Percentiles rank a stretch among this genome's conserved stretches.
These are phyloP conservation scores for Polia nebulosa DNA, from an alignment of 2,888 invertebrate genomes.

Conservation along the genomic window DNA sequence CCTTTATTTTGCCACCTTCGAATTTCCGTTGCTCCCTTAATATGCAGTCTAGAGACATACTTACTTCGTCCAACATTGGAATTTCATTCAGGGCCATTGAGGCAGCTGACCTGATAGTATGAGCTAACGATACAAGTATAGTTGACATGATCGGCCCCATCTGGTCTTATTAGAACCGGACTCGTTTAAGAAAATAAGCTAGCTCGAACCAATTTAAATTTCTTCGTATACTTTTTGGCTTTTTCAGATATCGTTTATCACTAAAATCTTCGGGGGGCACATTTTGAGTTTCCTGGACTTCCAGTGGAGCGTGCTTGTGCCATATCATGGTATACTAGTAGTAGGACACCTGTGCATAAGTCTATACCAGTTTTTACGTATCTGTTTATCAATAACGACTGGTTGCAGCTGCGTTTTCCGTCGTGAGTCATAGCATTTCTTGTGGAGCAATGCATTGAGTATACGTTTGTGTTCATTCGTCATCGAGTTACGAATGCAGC, in stretches of 20 bases:
- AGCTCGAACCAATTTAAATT: background rate
- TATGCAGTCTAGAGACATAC: no score
- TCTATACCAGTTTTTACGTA: background rate
- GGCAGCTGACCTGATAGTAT: conserved; percentile 21
- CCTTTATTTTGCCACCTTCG: background rate
- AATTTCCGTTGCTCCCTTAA: no score
- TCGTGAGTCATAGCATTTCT: conserved; percentile 40
- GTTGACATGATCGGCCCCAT: background rate
- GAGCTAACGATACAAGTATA: conserved; percentile 7
- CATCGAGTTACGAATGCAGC: conserved; percentile 23
- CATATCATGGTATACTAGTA: background rate
- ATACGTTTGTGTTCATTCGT: conserved; percentile 23
- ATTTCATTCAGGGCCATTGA: conserved; percentile 18
- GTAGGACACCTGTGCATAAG: background rate
- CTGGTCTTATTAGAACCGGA: background rate
- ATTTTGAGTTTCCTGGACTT: background rate
- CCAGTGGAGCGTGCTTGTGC: background rate
- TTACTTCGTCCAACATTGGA: background rate
- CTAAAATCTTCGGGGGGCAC: background rate
- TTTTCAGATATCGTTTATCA: no score
- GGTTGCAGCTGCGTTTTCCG: conserved; percentile 25
- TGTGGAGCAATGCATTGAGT: conserved; percentile 7
- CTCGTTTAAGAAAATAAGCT: background rate
- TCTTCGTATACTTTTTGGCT: no score
- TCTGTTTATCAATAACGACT: background rate